Evolutionary conservation across 1,140 invertebrate genomes (phyloP).

Genomic region (Meteorus sp.): DNA sequence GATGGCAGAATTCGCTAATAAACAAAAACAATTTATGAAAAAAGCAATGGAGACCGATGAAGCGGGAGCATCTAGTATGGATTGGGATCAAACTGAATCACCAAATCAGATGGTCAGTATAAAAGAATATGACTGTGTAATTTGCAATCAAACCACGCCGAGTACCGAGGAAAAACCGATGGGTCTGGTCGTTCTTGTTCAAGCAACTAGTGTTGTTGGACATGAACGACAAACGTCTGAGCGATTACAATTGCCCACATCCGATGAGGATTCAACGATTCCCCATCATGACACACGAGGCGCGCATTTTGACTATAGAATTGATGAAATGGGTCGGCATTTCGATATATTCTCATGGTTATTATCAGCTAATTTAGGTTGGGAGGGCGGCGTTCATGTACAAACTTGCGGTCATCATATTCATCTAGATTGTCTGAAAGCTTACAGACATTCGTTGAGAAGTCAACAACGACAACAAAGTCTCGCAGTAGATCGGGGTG

Average conservation of each 20-base stretch:
- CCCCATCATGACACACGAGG: slow-evolving; percentile 64
- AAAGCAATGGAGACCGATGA: slow-evolving; percentile 73
- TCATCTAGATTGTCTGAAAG: slow-evolving; percentile 88
- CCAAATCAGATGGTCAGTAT: slow-evolving; percentile 59
- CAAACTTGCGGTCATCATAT: slow-evolving; percentile 96
- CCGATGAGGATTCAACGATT: slow-evolving; percentile 63
- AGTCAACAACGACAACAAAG: slow-evolving; percentile 74
- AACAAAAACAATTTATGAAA: slow-evolving; percentile 91
- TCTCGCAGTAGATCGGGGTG: slow-evolving; percentile 77
- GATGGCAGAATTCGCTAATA: slow-evolving; percentile 90
- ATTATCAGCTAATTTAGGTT: slow-evolving; percentile 83
- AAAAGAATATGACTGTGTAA: slow-evolving; percentile 92
- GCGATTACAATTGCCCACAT: slow-evolving; percentile 66
- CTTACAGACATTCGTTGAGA: slow-evolving; percentile 82
- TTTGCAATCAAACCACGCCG: slow-evolving; percentile 88
- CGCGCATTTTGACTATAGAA: slow-evolving; percentile 68
- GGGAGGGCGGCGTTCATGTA: slow-evolving; percentile 92
- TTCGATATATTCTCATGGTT: slow-evolving; percentile 82
- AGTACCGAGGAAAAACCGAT: slow-evolving; percentile 85
- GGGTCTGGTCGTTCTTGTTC: slow-evolving; percentile 86
- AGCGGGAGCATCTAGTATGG: slow-evolving; percentile 63
- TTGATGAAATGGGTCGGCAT: slow-evolving; percentile 71
- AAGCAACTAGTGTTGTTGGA: slow-evolving; percentile 81
- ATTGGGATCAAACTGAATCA: slow-evolving; percentile 68
- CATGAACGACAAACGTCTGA: slow-evolving; percentile 69